Evolutionary conservation across 2,797 vertebrate genomes (phyloP), one percentile per base, ranked within the genome.

Genomic region (Glossophaga mutica): DNA sequence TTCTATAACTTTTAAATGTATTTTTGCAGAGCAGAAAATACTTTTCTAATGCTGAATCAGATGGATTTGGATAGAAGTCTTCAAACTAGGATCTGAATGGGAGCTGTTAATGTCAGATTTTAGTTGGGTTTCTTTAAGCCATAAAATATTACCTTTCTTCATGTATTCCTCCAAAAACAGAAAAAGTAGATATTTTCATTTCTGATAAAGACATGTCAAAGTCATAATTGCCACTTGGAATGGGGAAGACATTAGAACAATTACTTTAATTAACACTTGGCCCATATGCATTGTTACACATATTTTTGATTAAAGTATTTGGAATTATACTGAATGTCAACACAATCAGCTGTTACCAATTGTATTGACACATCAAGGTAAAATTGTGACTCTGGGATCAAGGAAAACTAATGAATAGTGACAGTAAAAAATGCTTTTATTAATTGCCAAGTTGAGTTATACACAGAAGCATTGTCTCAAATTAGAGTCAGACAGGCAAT

Each of bases 291-390:
- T 84, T 7, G 16, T 88, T 95, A 65, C 14, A 73, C 10, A 57
- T 67, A 42, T 89, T 96, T 97, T 91, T 93, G 32, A 97, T 91
- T 89, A 48, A 92, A 78, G 32, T 91, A 67, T 78, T 79, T 95
- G 83, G 44, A 95, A 95, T 65, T n/a, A 87, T 8, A 95, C 39
- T 62, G 37, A 86, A 57, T 76, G 37, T 59, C 34, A 46, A 48
- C 50, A 94, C 48, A 57, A 77, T 82, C 29, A 77, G 59, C 52
- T 92, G 46, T 62, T 46, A 62, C 9, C 14, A n/a, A 39, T 93
- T 89, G 21, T 71, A 94, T 37, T 83, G 74, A 70, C 62, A 81
- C 48, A 77, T 67, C 52, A 87, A 89, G 11, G 44, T 67, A 97
- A 91, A 86, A 83, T 18, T 55, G 14, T 77, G 84, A 87, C 39